Percentiles rank a stretch among this genome's conserved stretches.
These are phyloP conservation scores for Sisor rabdophorus DNA, from an alignment of 2,113 vertebrate species.

Conservation along the genomic window DNA sequence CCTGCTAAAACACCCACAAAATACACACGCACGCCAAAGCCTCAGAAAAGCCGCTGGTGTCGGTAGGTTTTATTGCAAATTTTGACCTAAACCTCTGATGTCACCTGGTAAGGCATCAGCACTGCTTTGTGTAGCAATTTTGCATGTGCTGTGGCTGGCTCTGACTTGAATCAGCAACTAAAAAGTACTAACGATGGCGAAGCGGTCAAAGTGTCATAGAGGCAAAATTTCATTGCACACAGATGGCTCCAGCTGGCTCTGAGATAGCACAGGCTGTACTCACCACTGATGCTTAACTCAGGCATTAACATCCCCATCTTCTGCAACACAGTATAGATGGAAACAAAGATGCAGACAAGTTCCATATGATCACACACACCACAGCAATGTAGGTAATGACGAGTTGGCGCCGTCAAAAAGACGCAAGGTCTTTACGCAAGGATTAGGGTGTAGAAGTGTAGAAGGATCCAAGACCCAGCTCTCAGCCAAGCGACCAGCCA, in stretches of 20 bases:
- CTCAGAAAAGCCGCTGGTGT: background rate
- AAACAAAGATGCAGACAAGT: conserved; percentile 8
- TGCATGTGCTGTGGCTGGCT: background rate
- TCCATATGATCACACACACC: conserved; percentile 11
- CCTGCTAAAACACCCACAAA: background rate
- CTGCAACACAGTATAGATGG: background rate
- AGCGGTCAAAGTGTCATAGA: background rate
- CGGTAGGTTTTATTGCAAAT: background rate
- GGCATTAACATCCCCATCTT: background rate
- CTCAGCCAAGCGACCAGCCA: background rate
- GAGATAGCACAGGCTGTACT: conserved; percentile 20
- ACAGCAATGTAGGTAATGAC: conserved; percentile 13
- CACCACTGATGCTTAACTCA: background rate
- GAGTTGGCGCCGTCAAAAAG: background rate
- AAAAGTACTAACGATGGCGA: background rate
- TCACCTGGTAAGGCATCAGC: background rate
- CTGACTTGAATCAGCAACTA: background rate
- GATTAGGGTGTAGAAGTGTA: background rate
- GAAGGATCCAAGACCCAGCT: background rate
- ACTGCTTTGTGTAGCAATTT: conserved; percentile 16
- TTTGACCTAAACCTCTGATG: background rate
- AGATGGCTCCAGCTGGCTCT: background rate
- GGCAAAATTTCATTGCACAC: background rate
- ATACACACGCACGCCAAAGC: background rate
- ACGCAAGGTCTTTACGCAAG: background rate